Percentiles rank a stretch among this genome's conserved stretches.
Evolutionary conservation across 1,140 invertebrate species (phyloP).

Genomic region (Paralvinella palmiformis): DNA sequence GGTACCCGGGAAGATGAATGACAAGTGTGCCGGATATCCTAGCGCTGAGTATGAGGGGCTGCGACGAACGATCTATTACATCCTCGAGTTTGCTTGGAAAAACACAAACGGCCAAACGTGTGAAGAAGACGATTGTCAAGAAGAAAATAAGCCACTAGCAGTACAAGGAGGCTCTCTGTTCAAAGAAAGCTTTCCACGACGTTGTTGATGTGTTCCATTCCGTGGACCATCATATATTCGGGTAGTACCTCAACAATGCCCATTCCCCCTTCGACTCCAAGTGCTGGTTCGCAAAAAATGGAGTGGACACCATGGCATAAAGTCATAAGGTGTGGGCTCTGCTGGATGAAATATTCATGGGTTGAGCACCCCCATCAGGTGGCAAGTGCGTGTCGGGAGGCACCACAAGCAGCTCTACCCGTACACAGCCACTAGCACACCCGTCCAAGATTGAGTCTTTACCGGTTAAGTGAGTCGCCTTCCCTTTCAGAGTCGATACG

Average conservation of each 20-base stretch:
- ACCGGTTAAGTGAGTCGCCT: not conserved
- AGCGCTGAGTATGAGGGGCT: constrained; percentile 48
- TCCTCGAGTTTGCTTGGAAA: constrained; percentile 25
- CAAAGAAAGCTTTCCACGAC: constrained; percentile 15
- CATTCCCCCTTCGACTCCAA: constrained; percentile 21
- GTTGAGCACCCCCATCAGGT: not conserved
- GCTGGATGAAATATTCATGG: not conserved
- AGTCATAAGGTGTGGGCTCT: not conserved
- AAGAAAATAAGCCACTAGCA: constrained; percentile 21
- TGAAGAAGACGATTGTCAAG: constrained; percentile 24
- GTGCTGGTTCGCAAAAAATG: constrained; percentile 14
- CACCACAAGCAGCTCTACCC: too few relatives aligned
- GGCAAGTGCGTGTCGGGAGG: too few relatives aligned
- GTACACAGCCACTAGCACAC: too few relatives aligned
- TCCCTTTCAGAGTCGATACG: too few relatives aligned
- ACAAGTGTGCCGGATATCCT: constrained; percentile 46
- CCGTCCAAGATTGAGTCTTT: not conserved
- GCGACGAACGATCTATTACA: constrained; percentile 48
- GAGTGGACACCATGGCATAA: constrained; percentile 18
- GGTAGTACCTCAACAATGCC: constrained; percentile 15
- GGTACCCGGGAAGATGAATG: constrained; percentile 54
- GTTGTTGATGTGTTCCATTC: constrained; percentile 25
- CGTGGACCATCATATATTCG: constrained; percentile 20
- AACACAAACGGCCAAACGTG: constrained; percentile 26
- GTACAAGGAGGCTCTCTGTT: constrained; percentile 26